Evolutionary conservation across 2,113 vertebrate genomes (phyloP).

Genomic region (Brachypodius melanocephalos): DNA sequence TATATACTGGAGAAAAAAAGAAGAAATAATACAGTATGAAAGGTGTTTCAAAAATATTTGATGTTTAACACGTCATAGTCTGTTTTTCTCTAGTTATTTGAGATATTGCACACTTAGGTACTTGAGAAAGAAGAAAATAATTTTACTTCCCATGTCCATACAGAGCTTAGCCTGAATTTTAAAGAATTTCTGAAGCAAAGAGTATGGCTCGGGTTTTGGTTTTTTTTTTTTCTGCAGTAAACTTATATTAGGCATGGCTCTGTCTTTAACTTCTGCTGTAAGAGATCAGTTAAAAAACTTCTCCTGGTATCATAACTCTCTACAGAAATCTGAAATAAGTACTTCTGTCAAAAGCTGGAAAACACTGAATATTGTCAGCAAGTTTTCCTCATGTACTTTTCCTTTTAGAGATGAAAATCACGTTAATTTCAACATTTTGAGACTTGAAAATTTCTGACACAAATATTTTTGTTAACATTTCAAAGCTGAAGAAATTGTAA

Average conservation of each 20-base stretch:
- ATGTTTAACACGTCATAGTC: neutral
- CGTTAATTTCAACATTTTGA: neutral
- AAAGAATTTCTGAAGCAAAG: neutral
- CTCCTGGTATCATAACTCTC: neutral
- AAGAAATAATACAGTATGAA: neutral
- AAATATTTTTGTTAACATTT: neutral
- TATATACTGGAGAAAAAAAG: neutral
- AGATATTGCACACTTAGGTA: neutral
- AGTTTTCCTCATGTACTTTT: neutral
- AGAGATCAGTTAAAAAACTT: neutral
- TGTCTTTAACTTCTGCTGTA: neutral
- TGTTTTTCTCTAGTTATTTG: neutral
- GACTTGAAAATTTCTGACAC: neutral
- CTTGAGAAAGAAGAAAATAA: neutral
- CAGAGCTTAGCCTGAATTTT: neutral
- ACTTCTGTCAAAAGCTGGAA: neutral
- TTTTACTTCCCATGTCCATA: neutral
- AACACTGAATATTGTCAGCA: neutral
- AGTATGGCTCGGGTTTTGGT: fast-evolving
- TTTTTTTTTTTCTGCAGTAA: neutral
- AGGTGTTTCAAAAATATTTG: neutral
- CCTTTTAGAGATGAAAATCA: neutral
- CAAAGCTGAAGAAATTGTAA: neutral
- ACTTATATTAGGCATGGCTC: neutral
- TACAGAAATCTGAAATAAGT: neutral